Evolutionary conservation across 2,888 invertebrate genomes (phyloP).

Genomic region (Miltochrista miniata): DNA sequence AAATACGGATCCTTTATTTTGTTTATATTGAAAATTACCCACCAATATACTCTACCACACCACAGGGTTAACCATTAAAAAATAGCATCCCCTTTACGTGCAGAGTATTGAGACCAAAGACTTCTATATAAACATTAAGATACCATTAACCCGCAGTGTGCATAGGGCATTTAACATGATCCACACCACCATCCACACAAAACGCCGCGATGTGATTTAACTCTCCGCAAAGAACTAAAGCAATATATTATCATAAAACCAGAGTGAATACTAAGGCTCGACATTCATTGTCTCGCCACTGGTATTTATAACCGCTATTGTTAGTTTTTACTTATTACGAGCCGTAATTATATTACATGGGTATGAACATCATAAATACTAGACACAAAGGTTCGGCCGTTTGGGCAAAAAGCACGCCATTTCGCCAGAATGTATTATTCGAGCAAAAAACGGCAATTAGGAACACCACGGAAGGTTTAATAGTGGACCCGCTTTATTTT

Average conservation of each 20-base stretch:
- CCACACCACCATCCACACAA: neutral
- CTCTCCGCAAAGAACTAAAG: neutral
- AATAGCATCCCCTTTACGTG: too few relatives aligned
- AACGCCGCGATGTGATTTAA: neutral
- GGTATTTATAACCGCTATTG: slow-evolving; percentile 27
- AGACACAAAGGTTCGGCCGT: slow-evolving; percentile 45
- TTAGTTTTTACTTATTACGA: slow-evolving; percentile 50
- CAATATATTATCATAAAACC: slow-evolving; percentile 8
- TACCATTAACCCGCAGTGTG: too few relatives aligned
- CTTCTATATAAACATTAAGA: too few relatives aligned
- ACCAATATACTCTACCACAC: too few relatives aligned
- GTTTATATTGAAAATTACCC: too few relatives aligned
- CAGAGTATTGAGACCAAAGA: too few relatives aligned
- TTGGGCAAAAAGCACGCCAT: slow-evolving; percentile 49
- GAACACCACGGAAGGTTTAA: slow-evolving; percentile 40
- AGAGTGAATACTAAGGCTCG: slow-evolving; percentile 3
- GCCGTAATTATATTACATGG: slow-evolving; percentile 29
- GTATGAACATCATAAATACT: slow-evolving; percentile 56
- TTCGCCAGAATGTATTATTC: slow-evolving; percentile 46
- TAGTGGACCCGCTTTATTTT: slow-evolving; percentile 30
- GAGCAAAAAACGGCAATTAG: slow-evolving; percentile 56
- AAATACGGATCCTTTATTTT: too few relatives aligned
- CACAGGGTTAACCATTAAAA: too few relatives aligned
- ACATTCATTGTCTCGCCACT: slow-evolving; percentile 11
- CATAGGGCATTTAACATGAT: too few relatives aligned